phyloP scores from a whole-genome alignment of 2,113 vertebrate species.

The Malurus alboscapulatus region DNA sequence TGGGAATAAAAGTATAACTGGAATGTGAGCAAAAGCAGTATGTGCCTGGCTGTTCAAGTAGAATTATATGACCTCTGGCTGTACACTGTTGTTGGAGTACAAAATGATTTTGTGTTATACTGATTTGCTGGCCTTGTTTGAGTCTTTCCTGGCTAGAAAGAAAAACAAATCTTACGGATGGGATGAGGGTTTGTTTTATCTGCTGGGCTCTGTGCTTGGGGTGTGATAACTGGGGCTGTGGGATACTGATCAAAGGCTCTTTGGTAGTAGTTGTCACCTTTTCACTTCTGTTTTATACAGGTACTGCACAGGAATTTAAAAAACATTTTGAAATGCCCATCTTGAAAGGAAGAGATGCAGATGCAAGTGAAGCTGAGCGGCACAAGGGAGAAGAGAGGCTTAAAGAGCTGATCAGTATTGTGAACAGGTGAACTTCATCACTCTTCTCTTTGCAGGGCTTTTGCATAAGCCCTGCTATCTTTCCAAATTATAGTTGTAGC shows the following conservation, averaged over 20 bases:
- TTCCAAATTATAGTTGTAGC: not conserved
- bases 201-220: not conserved
- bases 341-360: slow-evolving; percentile 91
- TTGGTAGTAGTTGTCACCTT: not conserved
- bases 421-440: slow-evolving; percentile 83
- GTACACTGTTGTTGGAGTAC: not conserved
- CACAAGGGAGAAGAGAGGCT: slow-evolving; percentile 89
- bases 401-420: slow-evolving; percentile 89
- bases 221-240: not conserved
- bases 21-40: not conserved
- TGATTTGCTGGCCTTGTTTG: not conserved
- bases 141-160: not conserved
- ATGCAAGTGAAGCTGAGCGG: slow-evolving; percentile 85
- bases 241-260: not conserved
- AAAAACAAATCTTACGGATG: not conserved
- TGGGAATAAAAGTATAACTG: not conserved
- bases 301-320: slow-evolving; percentile 95
- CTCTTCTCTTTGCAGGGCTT: not conserved
- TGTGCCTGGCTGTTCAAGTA: not conserved
- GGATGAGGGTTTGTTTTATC: not conserved
- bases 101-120: not conserved
- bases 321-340: slow-evolving; percentile 94
- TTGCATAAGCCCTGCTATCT: not conserved
- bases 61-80: not conserved
- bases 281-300: slow-evolving; percentile 66